These are phyloP conservation scores for Seriola rivoliana DNA, from an alignment of 2,113 vertebrate species.

Conservation along the genomic window DNA sequence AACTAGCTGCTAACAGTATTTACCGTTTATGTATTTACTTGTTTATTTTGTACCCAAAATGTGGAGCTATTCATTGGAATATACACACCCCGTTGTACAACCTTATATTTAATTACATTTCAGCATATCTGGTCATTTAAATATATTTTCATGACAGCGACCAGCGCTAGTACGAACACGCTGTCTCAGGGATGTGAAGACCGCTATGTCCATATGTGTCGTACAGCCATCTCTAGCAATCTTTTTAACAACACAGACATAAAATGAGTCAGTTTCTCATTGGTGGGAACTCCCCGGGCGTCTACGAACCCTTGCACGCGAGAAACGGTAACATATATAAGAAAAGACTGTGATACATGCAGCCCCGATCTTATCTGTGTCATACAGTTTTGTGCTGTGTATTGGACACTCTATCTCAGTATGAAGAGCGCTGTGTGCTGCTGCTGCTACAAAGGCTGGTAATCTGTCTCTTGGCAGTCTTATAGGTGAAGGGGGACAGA, in stretches of 20 bases:
- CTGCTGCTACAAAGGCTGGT: slow-evolving; percentile 2
- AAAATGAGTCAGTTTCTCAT: neutral
- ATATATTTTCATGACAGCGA: neutral
- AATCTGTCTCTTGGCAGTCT: slow-evolving; percentile 3
- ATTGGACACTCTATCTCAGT: slow-evolving; percentile 19
- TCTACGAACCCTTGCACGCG: neutral
- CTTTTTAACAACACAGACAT: no score
- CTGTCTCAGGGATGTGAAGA: neutral
- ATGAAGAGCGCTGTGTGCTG: neutral
- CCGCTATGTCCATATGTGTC: neutral
- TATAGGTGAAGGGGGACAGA: slow-evolving; percentile 16
- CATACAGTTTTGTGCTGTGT: slow-evolving; percentile 2
- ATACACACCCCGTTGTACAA: no score
- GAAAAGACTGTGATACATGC: neutral
- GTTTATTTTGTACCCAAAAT: no score
- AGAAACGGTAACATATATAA: neutral
- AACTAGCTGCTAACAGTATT: neutral
- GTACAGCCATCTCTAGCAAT: neutral
- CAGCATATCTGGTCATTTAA: neutral
- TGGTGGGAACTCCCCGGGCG: neutral
- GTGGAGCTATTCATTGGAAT: no score
- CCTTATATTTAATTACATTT: neutral
- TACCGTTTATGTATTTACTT: no score
- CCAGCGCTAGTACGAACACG: neutral
- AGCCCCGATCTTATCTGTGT: slow-evolving; percentile 2